Evolutionary conservation across 1,140 invertebrate genomes (phyloP).

Genomic region (Diorhabda carinulata): DNA sequence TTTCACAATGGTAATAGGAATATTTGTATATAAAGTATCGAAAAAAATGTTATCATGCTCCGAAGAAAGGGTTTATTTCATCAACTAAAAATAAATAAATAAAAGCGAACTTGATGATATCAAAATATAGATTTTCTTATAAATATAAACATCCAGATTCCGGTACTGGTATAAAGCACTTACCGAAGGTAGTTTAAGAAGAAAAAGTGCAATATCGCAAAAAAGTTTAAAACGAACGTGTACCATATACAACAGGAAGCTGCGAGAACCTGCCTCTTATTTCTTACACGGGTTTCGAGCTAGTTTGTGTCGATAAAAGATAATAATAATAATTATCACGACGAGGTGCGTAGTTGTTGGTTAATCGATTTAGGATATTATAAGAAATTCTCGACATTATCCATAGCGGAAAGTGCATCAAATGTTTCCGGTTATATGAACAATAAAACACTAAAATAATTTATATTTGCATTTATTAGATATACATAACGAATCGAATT

Average conservation of each 20-base stretch:
- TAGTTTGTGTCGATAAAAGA: constrained; percentile 12
- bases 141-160: too few species aligned
- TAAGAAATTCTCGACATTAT: constrained; percentile 7
- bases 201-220: neutral
- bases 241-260: constrained; percentile 8
- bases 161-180: neutral
- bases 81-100: too few species aligned
- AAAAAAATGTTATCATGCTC: too few species aligned
- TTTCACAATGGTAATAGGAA: too few species aligned
- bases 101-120: too few species aligned
- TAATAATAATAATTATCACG: constrained; percentile 13
- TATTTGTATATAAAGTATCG: too few species aligned
- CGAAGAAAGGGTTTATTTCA: too few species aligned
- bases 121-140: too few species aligned
- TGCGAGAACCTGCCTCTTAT: constrained; percentile 15
- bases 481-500: too few species aligned
- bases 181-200: neutral
- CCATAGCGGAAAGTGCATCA: constrained; percentile 2
- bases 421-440: constrained; percentile 9
- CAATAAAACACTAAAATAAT: too few species aligned
- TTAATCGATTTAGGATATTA: neutral
- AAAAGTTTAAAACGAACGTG: neutral
- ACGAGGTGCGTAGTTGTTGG: constrained; percentile 4
- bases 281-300: constrained; percentile 13
- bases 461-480: too few species aligned